Conservation (phyloP, 2,888 invertebrate species). For the Drosophila flavopinicola region DNA sequence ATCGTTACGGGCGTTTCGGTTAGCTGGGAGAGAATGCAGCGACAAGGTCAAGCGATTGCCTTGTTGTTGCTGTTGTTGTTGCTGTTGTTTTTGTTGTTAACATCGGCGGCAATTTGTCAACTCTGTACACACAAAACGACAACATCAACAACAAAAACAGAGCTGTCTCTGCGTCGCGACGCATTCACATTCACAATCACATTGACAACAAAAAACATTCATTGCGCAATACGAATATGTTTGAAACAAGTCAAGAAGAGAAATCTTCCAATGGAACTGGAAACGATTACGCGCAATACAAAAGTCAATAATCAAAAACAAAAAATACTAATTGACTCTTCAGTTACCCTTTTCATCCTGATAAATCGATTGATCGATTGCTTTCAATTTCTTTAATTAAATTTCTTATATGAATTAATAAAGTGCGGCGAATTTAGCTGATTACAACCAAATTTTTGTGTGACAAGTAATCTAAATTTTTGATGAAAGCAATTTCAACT, state of each 20-base stretch:
- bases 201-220: neutral
- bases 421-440: no score
- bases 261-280: neutral
- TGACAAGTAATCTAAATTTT: no score
- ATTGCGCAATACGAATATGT: constrained; percentile 55
- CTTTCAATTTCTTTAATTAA: no score
- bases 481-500: no score
- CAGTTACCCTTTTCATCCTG: no score
- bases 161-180: constrained; percentile 31
- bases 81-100: constrained; percentile 22
- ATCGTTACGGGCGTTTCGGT: constrained; percentile 43
- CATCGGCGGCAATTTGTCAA: constrained; percentile 67
- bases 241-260: constrained; percentile 30
- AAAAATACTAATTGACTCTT: no score
- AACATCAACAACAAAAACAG: neutral
- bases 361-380: no score
- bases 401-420: no score
- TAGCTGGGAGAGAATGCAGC: constrained; percentile 8
- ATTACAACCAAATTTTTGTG: no score
- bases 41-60: constrained; percentile 19
- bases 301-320: no score
- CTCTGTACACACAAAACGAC: constrained; percentile 21
- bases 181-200: constrained; percentile 6
- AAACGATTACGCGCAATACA: no score
- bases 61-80: constrained; percentile 24